A percentile compares a stretch with the other conserved stretches of the same genome.
Evolutionary conservation across 2,113 vertebrate genomes (phyloP).

Genomic region (Loxodonta africana): DNA sequence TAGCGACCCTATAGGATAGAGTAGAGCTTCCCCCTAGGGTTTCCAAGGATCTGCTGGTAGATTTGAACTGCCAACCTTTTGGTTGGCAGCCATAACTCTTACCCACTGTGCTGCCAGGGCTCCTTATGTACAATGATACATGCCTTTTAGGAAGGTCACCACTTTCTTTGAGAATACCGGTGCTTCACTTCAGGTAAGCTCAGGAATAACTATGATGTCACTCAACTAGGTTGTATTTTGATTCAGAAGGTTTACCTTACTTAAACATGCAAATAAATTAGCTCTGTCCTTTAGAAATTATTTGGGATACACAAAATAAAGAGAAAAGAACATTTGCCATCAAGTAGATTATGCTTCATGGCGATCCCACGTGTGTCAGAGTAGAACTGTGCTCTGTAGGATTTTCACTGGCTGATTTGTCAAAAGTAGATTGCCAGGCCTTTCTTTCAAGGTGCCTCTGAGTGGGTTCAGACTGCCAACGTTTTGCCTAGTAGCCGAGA

Average conservation of each 20-base stretch:
- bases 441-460: neutral
- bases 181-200: neutral
- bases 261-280: neutral
- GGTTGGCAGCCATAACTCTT: too few species aligned
- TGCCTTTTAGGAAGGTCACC: too few species aligned
- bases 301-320: neutral
- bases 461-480: neutral
- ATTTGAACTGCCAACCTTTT: too few species aligned
- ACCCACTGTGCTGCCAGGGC: too few species aligned
- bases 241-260: conserved; percentile 19
- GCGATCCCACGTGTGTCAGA: neutral
- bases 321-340: neutral
- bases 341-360: neutral
- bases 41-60: too few species aligned
- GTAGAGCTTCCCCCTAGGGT: too few species aligned
- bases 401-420: neutral
- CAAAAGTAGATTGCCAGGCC: neutral
- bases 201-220: neutral
- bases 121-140: too few species aligned
- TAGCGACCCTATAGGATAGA: too few species aligned
- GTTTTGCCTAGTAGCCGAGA: neutral
- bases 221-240: neutral
- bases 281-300: conserved; percentile 6
- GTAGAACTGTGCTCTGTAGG: neutral
- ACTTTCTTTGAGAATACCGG: neutral